phyloP scores from a whole-genome alignment of 2,113 vertebrate species.

The Eupsittula cactorum region DNA sequence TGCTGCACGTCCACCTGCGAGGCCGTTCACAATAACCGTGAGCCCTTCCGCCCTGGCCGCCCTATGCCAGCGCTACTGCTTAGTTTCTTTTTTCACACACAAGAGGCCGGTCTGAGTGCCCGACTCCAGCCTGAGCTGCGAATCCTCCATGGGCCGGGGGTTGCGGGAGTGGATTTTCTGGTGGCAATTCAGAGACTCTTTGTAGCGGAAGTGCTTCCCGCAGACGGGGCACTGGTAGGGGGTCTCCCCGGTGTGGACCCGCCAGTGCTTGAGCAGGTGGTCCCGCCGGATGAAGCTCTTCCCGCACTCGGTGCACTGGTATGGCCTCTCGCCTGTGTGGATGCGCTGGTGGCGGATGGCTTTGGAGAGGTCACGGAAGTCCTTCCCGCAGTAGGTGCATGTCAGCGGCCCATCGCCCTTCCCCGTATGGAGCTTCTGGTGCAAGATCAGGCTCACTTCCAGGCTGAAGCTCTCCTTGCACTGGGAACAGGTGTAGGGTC shows the following conservation, averaged over 20 bases:
- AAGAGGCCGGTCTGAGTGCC: neutral
- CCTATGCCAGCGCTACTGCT: conserved; percentile 15
- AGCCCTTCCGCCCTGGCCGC: conserved; percentile 2
- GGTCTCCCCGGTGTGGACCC: conserved; percentile 84
- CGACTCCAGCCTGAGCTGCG: conserved; percentile 14
- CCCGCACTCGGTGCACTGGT: conserved; percentile 89
- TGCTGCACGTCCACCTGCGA: neutral
- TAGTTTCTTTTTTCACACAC: conserved; percentile 62
- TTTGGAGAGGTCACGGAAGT: conserved; percentile 78
- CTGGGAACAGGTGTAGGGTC: conserved; percentile 86
- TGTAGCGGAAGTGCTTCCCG: conserved; percentile 82
- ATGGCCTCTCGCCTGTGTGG: conserved; percentile 91
- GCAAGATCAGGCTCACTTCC: conserved; percentile 88
- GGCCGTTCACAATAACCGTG: neutral
- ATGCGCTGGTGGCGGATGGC: conserved; percentile 79
- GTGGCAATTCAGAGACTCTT: conserved; percentile 82
- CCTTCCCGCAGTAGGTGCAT: conserved; percentile 78
- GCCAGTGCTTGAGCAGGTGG: conserved; percentile 91
- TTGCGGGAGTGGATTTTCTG: conserved; percentile 78
- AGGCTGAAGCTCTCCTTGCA: conserved; percentile 89
- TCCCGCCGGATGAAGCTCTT: conserved; percentile 90
- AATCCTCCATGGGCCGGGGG: conserved; percentile 29
- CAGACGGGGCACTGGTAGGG: conserved; percentile 80
- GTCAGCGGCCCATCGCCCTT: conserved; percentile 79
- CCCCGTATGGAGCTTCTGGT: conserved; percentile 84